Base-by-base conservation (phyloP, 2,113 vertebrate species). In the Madoqua kirkii region DNA sequence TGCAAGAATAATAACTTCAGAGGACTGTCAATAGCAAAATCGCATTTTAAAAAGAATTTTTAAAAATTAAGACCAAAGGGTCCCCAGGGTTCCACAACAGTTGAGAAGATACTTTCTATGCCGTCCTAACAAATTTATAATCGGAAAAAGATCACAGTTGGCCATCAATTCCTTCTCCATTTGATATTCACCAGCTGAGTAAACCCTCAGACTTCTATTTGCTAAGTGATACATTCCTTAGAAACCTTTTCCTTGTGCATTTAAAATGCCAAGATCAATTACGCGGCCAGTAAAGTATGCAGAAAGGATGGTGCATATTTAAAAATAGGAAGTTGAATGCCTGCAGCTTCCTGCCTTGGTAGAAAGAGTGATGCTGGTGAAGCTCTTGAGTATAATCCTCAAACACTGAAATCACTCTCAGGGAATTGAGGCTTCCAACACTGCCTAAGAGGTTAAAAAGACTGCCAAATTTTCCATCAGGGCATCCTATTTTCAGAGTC, bases 401-500 rank as follows among this genome's bases (percentile, higher is more conserved):
- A 84, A 93, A 88, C 45, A 79, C 67, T 50, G 64, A 92, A 91
- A 92, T 25, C 95, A 62, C 71, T 91, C 55, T 95, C 62, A 89
- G 87, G 86, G 94, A 91, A 92, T 23, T 29, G n/a, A 67, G 79
- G 59, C 88, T 93, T 93, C 71, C 59, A 64, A 55, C 88, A 67
- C 5, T 79, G 86, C 45, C 93, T 92, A 76, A 87, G 9, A 78
- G 91, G 84, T 89, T 86, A 62, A 86, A 64, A 67, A 88, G 83
- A 29, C 89, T 90, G 96, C 96, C 98, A 98, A 93, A 78, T 78
- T 97, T 96, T 79, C 97, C 97, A 97, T 97, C 55, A 97, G 57
- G 67, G 91, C 82, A 87, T 45, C 88, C 98, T 98, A 97, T 97
- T 98, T 98, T 97, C 97, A 97, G 95, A 76, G 96, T 50, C 82